phyloP scores from a whole-genome alignment of 1,140 invertebrate genomes.

The Pogonomyrmex barbatus region DNA sequence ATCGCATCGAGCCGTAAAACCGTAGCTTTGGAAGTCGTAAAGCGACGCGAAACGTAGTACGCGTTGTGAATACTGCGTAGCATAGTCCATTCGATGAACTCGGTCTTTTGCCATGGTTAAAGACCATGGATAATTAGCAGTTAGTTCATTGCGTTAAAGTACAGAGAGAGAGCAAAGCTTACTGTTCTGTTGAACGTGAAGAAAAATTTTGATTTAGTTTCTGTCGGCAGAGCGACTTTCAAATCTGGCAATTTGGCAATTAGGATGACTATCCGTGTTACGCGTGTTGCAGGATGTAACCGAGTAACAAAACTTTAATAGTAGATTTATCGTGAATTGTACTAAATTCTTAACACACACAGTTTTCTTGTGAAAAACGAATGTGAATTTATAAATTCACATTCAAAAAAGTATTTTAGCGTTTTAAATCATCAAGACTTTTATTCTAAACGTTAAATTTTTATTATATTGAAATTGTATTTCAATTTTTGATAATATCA shows the following conservation, averaged over 20 bases:
- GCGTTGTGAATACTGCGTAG: conserved; percentile 36
- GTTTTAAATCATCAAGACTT: not conserved
- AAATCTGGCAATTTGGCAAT: not conserved
- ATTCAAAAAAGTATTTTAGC: not conserved
- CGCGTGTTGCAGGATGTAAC: not conserved
- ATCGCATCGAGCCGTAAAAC: conserved; percentile 69
- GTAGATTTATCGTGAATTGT: not conserved
- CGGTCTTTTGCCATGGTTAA: conserved; percentile 35
- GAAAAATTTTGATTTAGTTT: conserved; percentile 38
- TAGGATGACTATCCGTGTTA: not conserved
- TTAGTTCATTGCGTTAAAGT: conserved; percentile 2
- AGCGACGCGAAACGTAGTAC: conserved; percentile 61
- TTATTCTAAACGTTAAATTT: not conserved
- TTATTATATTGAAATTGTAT: not conserved
- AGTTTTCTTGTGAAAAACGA: not conserved
- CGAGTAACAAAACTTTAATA: not conserved
- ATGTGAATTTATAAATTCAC: conserved; percentile 3
- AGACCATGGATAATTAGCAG: conserved; percentile 52
- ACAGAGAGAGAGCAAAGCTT: not conserved
- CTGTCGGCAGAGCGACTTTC: not conserved
- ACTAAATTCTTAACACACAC: not conserved
- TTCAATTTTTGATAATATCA: conserved; percentile 1
- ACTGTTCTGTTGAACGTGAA: not conserved
- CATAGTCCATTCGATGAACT: conserved; percentile 39
- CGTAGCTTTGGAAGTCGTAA: conserved; percentile 67